phyloP scores from a whole-genome alignment of 1,140 invertebrate species.

The Littorina saxatilis region DNA sequence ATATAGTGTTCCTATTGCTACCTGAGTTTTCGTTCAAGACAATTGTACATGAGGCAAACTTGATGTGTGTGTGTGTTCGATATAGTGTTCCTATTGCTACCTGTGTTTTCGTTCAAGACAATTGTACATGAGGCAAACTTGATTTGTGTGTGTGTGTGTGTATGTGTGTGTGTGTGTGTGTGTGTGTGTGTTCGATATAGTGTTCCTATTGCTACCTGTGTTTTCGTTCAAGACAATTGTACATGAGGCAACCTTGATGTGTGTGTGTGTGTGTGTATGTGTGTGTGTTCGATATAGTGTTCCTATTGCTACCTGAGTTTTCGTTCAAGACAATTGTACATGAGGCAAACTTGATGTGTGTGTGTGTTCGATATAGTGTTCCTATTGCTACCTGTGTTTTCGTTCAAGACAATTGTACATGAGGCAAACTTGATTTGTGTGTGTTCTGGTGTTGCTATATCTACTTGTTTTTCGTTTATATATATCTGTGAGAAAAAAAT shows the following conservation, averaged over 20 bases:
- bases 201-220: background rate
- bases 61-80: background rate
- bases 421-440: too few relatives aligned
- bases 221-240: background rate
- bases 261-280: background rate
- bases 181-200: too few relatives aligned
- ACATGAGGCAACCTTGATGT: background rate
- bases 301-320: background rate
- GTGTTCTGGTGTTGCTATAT: background rate
- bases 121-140: background rate
- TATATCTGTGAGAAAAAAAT: too few relatives aligned
- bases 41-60: background rate
- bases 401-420: too few relatives aligned
- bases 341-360: background rate
- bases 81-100: background rate
- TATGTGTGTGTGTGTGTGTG: slow-evolving; percentile 9
- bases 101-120: background rate
- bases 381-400: too few relatives aligned
- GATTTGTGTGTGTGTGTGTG: background rate
- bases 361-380: too few relatives aligned
- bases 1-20: background rate
- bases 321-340: background rate
- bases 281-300: background rate
- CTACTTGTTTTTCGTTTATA: too few relatives aligned
- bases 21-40: background rate